Evolutionary conservation across 1,140 invertebrate genomes (phyloP).

Genomic region (Gonatopus flavifemur): DNA sequence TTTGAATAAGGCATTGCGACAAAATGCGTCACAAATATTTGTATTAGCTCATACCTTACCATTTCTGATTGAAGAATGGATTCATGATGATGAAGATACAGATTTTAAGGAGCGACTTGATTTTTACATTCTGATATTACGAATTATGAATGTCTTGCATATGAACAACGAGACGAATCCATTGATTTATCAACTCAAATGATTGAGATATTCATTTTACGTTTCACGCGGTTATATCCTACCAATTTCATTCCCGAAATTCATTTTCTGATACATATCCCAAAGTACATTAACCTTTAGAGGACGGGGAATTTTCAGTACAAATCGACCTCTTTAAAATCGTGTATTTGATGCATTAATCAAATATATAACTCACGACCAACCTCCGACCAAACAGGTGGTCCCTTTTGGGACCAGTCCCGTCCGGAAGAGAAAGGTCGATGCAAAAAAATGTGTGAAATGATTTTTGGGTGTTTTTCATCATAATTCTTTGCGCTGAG

Average conservation of each 20-base stretch:
- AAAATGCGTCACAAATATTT: constrained; percentile 26
- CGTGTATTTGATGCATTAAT: no score
- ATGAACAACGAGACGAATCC: constrained; percentile 13
- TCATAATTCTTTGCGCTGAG: no score
- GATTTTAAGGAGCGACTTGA: neutral
- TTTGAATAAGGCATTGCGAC: constrained; percentile 14
- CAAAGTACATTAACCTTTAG: constrained; percentile 13
- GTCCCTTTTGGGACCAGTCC: no score
- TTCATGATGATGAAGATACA: constrained; percentile 1
- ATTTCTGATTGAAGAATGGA: constrained; percentile 22
- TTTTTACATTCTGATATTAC: constrained; percentile 9
- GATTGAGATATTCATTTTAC: constrained; percentile 16
- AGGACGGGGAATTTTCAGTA: no score
- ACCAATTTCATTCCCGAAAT: constrained; percentile 10
- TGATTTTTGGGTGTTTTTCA: no score
- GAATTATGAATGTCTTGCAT: constrained; percentile 20
- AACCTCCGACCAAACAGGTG: no score
- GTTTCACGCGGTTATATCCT: constrained; percentile 19
- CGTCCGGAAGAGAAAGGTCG: no score
- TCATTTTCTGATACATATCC: constrained; percentile 18
- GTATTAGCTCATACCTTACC: constrained; percentile 22
- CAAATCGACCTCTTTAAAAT: no score
- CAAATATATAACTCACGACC: no score
- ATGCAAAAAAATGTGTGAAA: no score
- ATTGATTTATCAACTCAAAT: constrained; percentile 13